phyloP scores from a whole-genome alignment of 2,797 vertebrate species.

The Odontamblyopus rebecca region DNA sequence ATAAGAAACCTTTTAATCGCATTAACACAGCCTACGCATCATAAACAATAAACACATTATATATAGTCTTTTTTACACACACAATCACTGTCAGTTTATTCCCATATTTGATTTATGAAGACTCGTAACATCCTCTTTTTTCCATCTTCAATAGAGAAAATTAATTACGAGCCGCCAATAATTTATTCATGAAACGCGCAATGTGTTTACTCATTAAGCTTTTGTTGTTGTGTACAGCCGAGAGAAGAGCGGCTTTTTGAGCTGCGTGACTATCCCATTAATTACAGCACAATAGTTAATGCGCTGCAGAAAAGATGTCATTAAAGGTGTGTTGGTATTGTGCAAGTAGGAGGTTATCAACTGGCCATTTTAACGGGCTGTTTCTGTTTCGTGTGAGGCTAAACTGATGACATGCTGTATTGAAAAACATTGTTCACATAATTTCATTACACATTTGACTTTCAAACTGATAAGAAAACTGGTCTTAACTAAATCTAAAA shows the following conservation, averaged over 20 bases:
- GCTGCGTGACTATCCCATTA: conserved; percentile 68
- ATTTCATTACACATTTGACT: neutral
- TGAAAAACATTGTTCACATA: conserved; percentile 13
- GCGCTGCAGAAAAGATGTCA: conserved; percentile 69
- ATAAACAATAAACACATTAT: conserved; percentile 30
- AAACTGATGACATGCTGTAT: conserved; percentile 33
- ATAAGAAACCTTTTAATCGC: neutral
- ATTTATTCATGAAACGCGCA: conserved; percentile 74
- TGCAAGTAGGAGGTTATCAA: conserved; percentile 46
- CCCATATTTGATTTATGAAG: conserved; percentile 68
- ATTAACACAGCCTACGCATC: neutral
- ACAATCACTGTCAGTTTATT: conserved; percentile 38
- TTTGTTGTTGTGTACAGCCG: conserved; percentile 71
- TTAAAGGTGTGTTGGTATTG: conserved; percentile 55
- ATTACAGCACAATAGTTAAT: conserved; percentile 76
- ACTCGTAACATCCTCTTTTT: conserved; percentile 43
- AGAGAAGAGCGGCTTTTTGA: conserved; percentile 71
- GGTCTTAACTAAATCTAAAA: neutral
- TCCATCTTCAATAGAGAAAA: conserved; percentile 63
- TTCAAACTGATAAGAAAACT: neutral
- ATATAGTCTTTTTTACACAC: conserved; percentile 24
- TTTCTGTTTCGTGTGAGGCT: conserved; percentile 44
- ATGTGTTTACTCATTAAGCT: conserved; percentile 79
- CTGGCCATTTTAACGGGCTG: conserved; percentile 47
- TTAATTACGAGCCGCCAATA: conserved; percentile 71